Evolutionary conservation across 1,140 invertebrate genomes (phyloP).

Genomic region (Macrotrachela quadricornifera): DNA sequence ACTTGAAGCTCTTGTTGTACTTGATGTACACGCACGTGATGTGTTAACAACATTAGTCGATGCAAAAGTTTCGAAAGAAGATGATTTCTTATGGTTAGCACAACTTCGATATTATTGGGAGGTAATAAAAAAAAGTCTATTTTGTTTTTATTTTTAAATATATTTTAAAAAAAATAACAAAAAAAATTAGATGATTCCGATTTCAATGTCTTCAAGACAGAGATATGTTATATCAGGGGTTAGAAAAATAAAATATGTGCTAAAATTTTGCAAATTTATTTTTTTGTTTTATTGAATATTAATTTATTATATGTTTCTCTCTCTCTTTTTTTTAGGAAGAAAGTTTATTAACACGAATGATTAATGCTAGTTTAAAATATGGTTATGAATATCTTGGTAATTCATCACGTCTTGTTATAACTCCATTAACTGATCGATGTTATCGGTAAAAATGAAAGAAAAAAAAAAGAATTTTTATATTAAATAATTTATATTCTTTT

Average conservation of each 20-base stretch:
- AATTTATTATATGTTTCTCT: too few species aligned
- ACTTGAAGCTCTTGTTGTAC: constrained; percentile 46
- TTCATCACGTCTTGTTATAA: constrained; percentile 29
- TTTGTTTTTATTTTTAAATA: too few species aligned
- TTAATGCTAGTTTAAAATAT: constrained; percentile 56
- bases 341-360: constrained; percentile 60
- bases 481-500: too few species aligned
- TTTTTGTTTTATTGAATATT: too few species aligned
- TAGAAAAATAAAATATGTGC: too few species aligned
- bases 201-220: too few species aligned
- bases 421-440: constrained; percentile 55
- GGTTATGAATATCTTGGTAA: constrained; percentile 32
- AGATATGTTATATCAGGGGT: too few species aligned
- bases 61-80: constrained; percentile 42
- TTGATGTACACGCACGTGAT: constrained; percentile 76
- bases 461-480: not conserved
- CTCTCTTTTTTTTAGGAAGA: constrained; percentile 37
- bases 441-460: constrained; percentile 35
- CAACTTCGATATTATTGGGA: constrained; percentile 81
- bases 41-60: constrained; percentile 49
- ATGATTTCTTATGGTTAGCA: constrained; percentile 75
- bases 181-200: too few species aligned
- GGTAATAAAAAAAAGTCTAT: too few species aligned
- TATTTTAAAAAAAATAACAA: too few species aligned
- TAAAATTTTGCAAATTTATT: too few species aligned